Conservation (phyloP, 2,888 invertebrate species). For the Caenorhabditis macrosperma region DNA sequence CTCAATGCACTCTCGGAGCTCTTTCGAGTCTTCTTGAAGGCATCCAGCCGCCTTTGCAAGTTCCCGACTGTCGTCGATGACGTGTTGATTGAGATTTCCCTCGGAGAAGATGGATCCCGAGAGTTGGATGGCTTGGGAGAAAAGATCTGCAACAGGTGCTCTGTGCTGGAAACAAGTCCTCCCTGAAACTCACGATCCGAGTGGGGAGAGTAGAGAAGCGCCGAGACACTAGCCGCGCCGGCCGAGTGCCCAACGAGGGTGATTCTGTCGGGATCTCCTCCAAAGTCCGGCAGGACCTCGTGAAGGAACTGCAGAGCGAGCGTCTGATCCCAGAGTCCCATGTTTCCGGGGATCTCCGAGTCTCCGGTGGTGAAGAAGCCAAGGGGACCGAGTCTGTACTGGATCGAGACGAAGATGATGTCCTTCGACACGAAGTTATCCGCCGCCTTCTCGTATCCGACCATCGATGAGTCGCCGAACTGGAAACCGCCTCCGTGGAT, state of each 20-base stretch:
- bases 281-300: slow-evolving; percentile 69
- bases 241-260: slow-evolving; percentile 70
- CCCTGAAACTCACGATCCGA: slow-evolving; percentile 63
- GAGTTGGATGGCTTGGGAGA: slow-evolving; percentile 68
- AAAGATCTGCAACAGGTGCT: slow-evolving; percentile 60
- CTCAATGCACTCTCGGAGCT: slow-evolving; percentile 68
- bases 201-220: slow-evolving; percentile 70
- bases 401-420: slow-evolving; percentile 69
- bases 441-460: slow-evolving; percentile 66
- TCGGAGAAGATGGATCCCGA: slow-evolving; percentile 72
- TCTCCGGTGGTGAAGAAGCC: slow-evolving; percentile 73
- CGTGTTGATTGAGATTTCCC: slow-evolving; percentile 62
- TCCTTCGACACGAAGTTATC: slow-evolving; percentile 67
- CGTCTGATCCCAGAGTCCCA: slow-evolving; percentile 72
- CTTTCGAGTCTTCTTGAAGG: slow-evolving; percentile 54
- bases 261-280: slow-evolving; percentile 67
- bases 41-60: slow-evolving; percentile 66
- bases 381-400: slow-evolving; percentile 69
- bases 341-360: slow-evolving; percentile 66
- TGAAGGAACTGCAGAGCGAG: slow-evolving; percentile 69
- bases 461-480: slow-evolving; percentile 60
- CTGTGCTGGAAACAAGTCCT: neutral
- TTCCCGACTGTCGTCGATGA: slow-evolving; percentile 65
- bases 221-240: slow-evolving; percentile 66
- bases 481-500: slow-evolving; percentile 72